Evolutionary conservation across 2,888 invertebrate genomes (phyloP).

Genomic region (Drosophila leonis): DNA sequence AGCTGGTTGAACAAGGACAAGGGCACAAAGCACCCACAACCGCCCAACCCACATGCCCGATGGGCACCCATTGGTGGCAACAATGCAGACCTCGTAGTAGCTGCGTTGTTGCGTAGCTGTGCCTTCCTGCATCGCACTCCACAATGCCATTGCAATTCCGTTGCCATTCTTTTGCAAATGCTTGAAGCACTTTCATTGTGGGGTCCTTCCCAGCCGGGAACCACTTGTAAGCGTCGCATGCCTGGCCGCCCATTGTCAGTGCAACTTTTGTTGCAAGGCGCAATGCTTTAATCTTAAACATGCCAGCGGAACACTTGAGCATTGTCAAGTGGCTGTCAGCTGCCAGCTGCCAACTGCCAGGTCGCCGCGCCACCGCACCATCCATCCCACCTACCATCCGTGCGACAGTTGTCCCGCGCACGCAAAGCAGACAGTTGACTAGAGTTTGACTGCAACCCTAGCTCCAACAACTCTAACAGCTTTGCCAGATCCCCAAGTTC

Average conservation of each 20-base stretch:
- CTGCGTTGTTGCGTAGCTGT: constrained; percentile 22
- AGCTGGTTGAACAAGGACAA: constrained; percentile 73
- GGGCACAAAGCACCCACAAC: constrained; percentile 49
- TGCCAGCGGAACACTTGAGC: constrained; percentile 81
- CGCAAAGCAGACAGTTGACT: constrained; percentile 75
- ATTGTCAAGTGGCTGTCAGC: constrained; percentile 74
- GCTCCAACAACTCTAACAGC: background rate
- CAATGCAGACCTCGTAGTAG: constrained; percentile 39
- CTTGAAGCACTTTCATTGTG: constrained; percentile 69
- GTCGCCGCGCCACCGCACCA: constrained; percentile 15
- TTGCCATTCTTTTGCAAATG: constrained; percentile 71
- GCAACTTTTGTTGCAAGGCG: constrained; percentile 79
- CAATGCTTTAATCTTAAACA: constrained; percentile 79
- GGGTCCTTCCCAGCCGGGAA: constrained; percentile 34
- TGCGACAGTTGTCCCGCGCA: constrained; percentile 60
- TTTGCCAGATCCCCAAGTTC: constrained; percentile 3
- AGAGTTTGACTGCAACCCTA: constrained; percentile 22
- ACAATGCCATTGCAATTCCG: constrained; percentile 76
- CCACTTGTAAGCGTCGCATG: constrained; percentile 64
- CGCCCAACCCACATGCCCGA: constrained; percentile 4
- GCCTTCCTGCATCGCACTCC: constrained; percentile 49
- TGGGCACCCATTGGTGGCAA: constrained; percentile 46
- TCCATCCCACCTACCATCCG: constrained; percentile 9
- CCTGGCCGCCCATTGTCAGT: constrained; percentile 72
- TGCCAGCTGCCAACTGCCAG: constrained; percentile 50